Base-by-base conservation (phyloP, 2,797 vertebrate species). In the Sebastolobus alascanus region DNA sequence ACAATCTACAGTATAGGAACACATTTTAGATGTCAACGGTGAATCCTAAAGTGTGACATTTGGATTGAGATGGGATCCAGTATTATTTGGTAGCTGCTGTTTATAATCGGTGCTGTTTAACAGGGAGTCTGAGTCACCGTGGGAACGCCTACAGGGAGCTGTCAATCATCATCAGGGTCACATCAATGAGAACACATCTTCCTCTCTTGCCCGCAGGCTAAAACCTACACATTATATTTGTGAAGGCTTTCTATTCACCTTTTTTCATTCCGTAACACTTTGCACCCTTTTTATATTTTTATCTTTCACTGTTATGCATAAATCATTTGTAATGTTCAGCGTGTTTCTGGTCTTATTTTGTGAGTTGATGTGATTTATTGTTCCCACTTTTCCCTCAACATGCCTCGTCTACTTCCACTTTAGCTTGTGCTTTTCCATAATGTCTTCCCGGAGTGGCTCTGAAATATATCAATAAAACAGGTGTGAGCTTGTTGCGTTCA, bases 81-180 rank as follows among this genome's bases (percentile, higher is more conserved):
- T 35, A 9, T 70, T 20, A 52, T 56, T 68, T 38, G 82, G 68
- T 29, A 20, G 38, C 14, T 3, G 12, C 43, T 59, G 54, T 54
- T 79, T 6, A 54, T 68, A 64, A 64, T 72, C 58, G 6, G 27
- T 22, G 40, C 31, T 38, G 67, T 52, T 74, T 16, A 66, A 74
- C 50, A 25, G 40, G 29, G 29, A n/a, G 55, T 68, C 35, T 89
- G 83, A 89, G 73, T 90, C 84, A 87, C 33, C 1, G 56, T 54
- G 71, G 89, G 43, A 77, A 67, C 35, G 22, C 80, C 84, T 65
- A 73, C 77, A 75, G 65, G 77, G 69, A 84, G 73, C 87, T 84
- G 87, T 84, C 86, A 89, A 58, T 88, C 89, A 88, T 71, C 68
- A 52, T 78, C 79, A 71, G 61, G 78, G 67, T 68, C 7, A 1